phyloP scores from a whole-genome alignment of 1,140 invertebrate species.

The Vollenhovia emeryi region DNA sequence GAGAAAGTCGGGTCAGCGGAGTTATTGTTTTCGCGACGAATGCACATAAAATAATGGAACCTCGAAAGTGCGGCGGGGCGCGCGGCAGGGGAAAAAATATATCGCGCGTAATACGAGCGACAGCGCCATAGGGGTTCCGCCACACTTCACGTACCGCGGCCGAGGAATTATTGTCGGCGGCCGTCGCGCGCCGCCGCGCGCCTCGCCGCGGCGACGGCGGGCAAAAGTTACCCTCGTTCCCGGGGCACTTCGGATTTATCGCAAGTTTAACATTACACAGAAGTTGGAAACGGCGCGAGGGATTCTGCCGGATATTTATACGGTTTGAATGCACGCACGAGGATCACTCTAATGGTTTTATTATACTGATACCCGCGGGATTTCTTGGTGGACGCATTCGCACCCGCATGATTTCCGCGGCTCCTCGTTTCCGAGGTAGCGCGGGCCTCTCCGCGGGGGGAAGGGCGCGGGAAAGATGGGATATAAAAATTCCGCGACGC shows the following conservation, averaged over 20 bases:
- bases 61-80: conserved; percentile 76
- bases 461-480: background rate
- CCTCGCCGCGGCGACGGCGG: conserved; percentile 21
- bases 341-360: conserved; percentile 82
- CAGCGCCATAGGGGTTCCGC: conserved; percentile 79
- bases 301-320: conserved; percentile 83
- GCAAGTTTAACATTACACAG: conserved; percentile 83
- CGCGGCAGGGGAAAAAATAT: conserved; percentile 75
- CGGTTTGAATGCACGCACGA: conserved; percentile 80
- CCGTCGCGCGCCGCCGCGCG: conserved; percentile 17
- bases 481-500: background rate
- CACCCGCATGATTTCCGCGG: conserved; percentile 66
- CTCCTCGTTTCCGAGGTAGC: conserved; percentile 46
- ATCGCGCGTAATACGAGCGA: conserved; percentile 81
- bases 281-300: conserved; percentile 84
- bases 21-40: conserved; percentile 83
- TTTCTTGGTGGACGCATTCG: conserved; percentile 73
- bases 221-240: conserved; percentile 71
- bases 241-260: conserved; percentile 81
- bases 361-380: conserved; percentile 79
- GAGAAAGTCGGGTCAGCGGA: conserved; percentile 71
- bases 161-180: conserved; percentile 76
- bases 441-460: background rate
- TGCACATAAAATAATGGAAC: conserved; percentile 83
- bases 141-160: conserved; percentile 67